A percentile compares a stretch with the other conserved stretches of the same genome.
Evolutionary conservation across 2,888 invertebrate genomes (phyloP).

Genomic region (Drosophila tanythrix): DNA sequence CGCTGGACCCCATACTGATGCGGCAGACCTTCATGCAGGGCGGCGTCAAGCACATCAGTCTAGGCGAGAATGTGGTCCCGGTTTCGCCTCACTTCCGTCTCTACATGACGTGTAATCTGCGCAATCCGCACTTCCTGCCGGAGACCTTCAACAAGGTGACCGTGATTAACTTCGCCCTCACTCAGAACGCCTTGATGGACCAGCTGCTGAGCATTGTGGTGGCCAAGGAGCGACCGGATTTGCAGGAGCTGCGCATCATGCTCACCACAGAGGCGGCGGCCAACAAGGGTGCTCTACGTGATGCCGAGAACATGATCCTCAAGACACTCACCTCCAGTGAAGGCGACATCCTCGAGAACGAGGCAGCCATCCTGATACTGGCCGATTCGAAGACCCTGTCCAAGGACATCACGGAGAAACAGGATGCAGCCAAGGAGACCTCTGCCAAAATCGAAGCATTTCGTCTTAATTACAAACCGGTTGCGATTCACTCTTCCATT

Average conservation of each 20-base stretch:
- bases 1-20: slow-evolving; percentile 92
- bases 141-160: slow-evolving; percentile 94
- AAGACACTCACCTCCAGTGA: slow-evolving; percentile 92
- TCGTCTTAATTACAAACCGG: slow-evolving; percentile 92
- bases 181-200: slow-evolving; percentile 91
- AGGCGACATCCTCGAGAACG: slow-evolving; percentile 96
- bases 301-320: slow-evolving; percentile 95
- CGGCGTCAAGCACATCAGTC: slow-evolving; percentile 90
- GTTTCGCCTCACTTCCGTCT: slow-evolving; percentile 91
- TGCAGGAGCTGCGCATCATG: slow-evolving; percentile 93
- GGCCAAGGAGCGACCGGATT: slow-evolving; percentile 94
- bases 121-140: slow-evolving; percentile 95
- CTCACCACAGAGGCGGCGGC: slow-evolving; percentile 92
- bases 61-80: slow-evolving; percentile 94
- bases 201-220: slow-evolving; percentile 95
- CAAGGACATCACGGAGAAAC: slow-evolving; percentile 93
- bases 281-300: slow-evolving; percentile 92
- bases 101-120: slow-evolving; percentile 94
- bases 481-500: slow-evolving; percentile 93
- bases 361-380: slow-evolving; percentile 93
- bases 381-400: slow-evolving; percentile 94
- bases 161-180: slow-evolving; percentile 94
- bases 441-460: slow-evolving; percentile 93
- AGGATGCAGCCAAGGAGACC: slow-evolving; percentile 92
- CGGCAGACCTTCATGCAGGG: slow-evolving; percentile 93